These are phyloP conservation scores for Pseudopipra pipra DNA, from an alignment of 2,113 vertebrate genomes.

Conservation along the genomic window DNA sequence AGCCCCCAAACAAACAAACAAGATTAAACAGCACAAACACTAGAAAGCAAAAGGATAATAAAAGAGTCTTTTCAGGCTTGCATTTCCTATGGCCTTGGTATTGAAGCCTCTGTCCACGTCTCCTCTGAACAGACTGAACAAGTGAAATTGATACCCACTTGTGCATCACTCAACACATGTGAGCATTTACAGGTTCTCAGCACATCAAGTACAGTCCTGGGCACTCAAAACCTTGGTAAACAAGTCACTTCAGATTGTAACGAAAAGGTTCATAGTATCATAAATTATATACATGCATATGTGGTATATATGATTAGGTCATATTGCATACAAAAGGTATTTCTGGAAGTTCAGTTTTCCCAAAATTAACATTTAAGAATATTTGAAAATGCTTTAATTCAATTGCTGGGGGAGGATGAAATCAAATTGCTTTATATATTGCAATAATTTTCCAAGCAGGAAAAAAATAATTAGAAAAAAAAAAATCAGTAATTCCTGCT, in stretches of 20 bases:
- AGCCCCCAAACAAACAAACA: neutral
- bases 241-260: neutral
- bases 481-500: neutral
- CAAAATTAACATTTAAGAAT: neutral
- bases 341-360: neutral
- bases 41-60: neutral
- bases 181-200: neutral
- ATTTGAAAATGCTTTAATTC: neutral
- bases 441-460: neutral
- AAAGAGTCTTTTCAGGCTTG: neutral
- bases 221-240: neutral
- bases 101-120: rapidly evolving
- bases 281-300: neutral
- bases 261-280: neutral
- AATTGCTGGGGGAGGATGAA: neutral
- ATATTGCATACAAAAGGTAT: neutral
- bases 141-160: neutral
- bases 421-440: neutral
- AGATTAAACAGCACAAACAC: neutral
- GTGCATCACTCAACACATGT: neutral
- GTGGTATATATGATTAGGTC: neutral
- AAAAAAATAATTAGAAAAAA: neutral
- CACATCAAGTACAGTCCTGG: neutral
- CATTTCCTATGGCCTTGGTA: neutral
- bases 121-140: neutral